These are phyloP conservation scores for Didymodactylos carnosus DNA, from an alignment of 2,888 invertebrate species.

Conservation along the genomic window DNA sequence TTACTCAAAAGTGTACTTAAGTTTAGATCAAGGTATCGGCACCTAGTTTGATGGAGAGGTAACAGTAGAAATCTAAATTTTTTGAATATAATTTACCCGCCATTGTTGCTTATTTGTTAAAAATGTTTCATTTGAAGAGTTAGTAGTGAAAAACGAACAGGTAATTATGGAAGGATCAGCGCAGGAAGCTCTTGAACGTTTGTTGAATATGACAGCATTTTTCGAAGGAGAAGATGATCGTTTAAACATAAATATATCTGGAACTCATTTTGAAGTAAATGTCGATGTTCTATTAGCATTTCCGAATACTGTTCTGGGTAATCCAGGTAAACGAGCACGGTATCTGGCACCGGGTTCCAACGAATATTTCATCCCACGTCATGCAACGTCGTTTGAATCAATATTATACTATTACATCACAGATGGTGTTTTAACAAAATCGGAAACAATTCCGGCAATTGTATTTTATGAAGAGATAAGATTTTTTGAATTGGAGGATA, in stretches of 20 bases:
- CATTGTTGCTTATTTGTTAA: too few species aligned
- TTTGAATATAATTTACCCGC: too few species aligned
- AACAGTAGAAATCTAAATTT: too few species aligned
- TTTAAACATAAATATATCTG: not conserved
- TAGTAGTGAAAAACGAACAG: too few species aligned
- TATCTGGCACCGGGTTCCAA: not conserved
- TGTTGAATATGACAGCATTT: not conserved
- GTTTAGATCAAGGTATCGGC: too few species aligned
- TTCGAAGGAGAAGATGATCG: not conserved
- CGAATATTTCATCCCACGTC: not conserved
- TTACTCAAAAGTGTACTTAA: too few species aligned
- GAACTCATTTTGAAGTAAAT: not conserved
- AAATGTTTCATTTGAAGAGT: too few species aligned
- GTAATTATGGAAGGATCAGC: not conserved
- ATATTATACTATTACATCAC: not conserved
- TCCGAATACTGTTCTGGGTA: not conserved
- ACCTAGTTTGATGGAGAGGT: too few species aligned
- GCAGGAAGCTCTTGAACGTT: not conserved
- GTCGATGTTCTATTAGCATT: not conserved
- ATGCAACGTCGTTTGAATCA: not conserved
- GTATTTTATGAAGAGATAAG: not conserved
- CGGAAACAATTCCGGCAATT: not conserved
- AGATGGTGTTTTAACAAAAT: not conserved
- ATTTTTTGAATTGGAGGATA: not conserved
- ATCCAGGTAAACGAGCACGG: not conserved